phyloP scores from a whole-genome alignment of 2,888 invertebrate species.

The Monopis laevigella region DNA sequence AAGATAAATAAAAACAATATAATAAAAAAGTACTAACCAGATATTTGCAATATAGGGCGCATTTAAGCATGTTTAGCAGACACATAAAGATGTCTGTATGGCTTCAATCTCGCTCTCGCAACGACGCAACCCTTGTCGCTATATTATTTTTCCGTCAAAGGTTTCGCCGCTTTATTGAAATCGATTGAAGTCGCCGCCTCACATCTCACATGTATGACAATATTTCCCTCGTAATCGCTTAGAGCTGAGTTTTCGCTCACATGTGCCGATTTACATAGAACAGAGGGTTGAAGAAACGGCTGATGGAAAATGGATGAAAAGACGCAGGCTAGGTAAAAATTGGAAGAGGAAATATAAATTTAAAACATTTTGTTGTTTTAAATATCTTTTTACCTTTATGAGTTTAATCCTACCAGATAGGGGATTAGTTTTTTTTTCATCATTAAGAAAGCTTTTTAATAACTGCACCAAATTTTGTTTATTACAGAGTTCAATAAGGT shows the following conservation, averaged over 20 bases:
- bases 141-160: constrained; percentile 11
- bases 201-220: constrained; percentile 10
- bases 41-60: not conserved
- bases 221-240: constrained; percentile 12
- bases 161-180: constrained; percentile 10
- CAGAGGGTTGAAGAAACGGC: constrained; percentile 8
- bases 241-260: constrained; percentile 4
- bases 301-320: constrained; percentile 7
- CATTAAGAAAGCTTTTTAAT: no score
- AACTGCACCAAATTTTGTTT: no score
- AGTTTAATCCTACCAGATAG: no score
- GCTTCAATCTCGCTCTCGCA: constrained; percentile 1
- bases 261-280: constrained; percentile 15
- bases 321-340: no score
- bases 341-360: no score
- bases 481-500: no score
- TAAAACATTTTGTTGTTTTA: no score
- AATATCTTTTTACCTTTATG: no score
- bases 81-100: constrained; percentile 3
- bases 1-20: no score
- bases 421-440: no score
- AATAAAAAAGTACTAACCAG: not conserved
- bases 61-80: no score
- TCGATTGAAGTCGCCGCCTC: constrained; percentile 10
- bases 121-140: not conserved